Evolutionary conservation across 2,888 invertebrate species (phyloP).

Genomic region (Notodonta ziczac): DNA sequence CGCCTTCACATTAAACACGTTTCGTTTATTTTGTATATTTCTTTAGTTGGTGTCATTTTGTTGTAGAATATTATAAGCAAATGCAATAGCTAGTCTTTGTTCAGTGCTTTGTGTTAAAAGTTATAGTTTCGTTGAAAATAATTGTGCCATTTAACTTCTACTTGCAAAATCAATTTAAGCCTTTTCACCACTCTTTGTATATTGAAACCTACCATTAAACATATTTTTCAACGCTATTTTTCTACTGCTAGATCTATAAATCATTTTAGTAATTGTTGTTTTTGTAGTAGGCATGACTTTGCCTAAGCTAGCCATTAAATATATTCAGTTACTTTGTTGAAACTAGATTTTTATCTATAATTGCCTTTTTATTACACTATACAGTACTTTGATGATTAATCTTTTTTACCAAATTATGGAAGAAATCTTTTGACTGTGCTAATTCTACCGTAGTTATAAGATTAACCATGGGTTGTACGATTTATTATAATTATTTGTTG

Average conservation of each 20-base stretch:
- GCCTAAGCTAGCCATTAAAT: not conserved
- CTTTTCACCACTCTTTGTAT: not conserved
- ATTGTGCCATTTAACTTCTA: not conserved
- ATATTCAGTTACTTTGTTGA: not conserved
- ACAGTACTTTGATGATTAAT: not conserved
- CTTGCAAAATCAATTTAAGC: not conserved
- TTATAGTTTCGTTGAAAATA: not conserved
- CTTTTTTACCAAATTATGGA: not conserved
- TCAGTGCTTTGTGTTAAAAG: not conserved
- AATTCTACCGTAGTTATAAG: too few species aligned
- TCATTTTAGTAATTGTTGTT: not conserved
- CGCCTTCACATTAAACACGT: too few species aligned
- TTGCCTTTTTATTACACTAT: not conserved
- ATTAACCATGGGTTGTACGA: too few species aligned
- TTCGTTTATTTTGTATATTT: too few species aligned
- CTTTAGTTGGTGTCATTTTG: too few species aligned
- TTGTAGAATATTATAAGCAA: too few species aligned
- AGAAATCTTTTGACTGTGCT: too few species aligned
- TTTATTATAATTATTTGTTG: too few species aligned
- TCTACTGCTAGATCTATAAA: not conserved
- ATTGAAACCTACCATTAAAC: not conserved
- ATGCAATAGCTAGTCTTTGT: too few species aligned
- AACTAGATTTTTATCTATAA: constrained; percentile 3
- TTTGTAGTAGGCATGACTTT: not conserved
- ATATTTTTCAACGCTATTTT: not conserved